These are phyloP conservation scores for Solen grandis DNA, from an alignment of 1,140 invertebrate species.

Conservation along the genomic window DNA sequence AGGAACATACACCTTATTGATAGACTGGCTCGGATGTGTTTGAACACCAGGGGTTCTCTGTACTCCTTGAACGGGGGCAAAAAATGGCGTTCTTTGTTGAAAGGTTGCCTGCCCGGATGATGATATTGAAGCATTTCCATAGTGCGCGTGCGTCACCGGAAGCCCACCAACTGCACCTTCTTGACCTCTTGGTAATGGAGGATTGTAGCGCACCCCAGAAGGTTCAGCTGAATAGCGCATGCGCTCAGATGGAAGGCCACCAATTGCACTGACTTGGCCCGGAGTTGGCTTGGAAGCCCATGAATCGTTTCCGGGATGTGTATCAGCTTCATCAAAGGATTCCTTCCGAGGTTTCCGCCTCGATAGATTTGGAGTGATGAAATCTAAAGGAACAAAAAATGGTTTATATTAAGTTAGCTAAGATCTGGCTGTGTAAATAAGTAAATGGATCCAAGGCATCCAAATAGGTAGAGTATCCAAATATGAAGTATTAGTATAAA, in stretches of 20 bases:
- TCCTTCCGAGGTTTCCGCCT: not conserved
- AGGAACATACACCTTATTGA: too few species aligned
- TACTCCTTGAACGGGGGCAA: too few species aligned
- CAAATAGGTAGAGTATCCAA: not conserved
- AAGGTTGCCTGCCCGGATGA: too few species aligned
- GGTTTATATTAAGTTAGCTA: not conserved
- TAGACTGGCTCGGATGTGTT: too few species aligned
- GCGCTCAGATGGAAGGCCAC: not conserved
- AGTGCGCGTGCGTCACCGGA: not conserved
- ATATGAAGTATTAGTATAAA: not conserved
- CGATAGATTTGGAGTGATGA: too few species aligned
- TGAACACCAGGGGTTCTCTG: too few species aligned
- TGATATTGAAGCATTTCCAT: too few species aligned
- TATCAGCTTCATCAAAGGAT: not conserved
- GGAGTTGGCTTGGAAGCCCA: not conserved
- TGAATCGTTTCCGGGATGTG: not conserved
- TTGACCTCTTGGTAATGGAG: not conserved
- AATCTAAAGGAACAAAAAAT: too few species aligned
- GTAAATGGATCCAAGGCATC: not conserved
- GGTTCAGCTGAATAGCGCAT: not conserved
- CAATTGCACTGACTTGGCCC: not conserved
- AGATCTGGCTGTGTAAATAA: not conserved
- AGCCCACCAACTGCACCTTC: not conserved
- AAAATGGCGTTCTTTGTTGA: too few species aligned
- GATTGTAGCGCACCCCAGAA: not conserved